Evolutionary conservation across 2,797 vertebrate species (phyloP).

Genomic region (Takifugu rubripes): DNA sequence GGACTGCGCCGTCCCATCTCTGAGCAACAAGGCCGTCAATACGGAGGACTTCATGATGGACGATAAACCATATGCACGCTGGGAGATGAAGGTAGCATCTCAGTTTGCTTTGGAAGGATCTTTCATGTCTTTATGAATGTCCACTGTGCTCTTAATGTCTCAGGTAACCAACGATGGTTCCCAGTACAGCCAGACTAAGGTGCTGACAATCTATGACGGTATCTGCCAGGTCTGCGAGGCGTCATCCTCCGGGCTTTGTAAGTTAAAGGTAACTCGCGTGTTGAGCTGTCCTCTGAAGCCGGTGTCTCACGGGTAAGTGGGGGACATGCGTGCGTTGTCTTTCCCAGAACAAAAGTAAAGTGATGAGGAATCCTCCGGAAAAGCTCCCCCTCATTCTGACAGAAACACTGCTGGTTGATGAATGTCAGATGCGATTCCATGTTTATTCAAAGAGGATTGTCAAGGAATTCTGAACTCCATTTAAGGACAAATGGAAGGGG

Average conservation of each 20-base stretch:
- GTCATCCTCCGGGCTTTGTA: constrained; percentile 74
- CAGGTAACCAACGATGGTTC: constrained; percentile 81
- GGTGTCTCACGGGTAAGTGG: too few species aligned
- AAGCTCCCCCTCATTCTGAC: too few species aligned
- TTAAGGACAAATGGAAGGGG: not conserved
- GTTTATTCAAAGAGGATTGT: too few species aligned
- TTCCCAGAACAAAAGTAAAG: too few species aligned
- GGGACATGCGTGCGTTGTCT: too few species aligned
- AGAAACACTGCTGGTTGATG: too few species aligned
- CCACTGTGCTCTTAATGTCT: constrained; percentile 24
- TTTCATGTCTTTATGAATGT: not conserved
- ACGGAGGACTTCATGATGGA: constrained; percentile 71
- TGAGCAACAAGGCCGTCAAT: constrained; percentile 62
- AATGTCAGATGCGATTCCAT: too few species aligned
- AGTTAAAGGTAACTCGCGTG: constrained; percentile 81
- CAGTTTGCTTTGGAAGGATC: not conserved
- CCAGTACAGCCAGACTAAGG: constrained; percentile 75
- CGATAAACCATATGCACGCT: constrained; percentile 76
- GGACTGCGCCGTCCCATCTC: constrained; percentile 75
- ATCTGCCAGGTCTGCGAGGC: constrained; percentile 80
- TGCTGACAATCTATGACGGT: constrained; percentile 77
- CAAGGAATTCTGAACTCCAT: too few species aligned
- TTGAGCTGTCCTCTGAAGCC: too few species aligned
- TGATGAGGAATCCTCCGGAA: too few species aligned
- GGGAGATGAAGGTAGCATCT: constrained; percentile 81